These are phyloP conservation scores for Piprites chloris DNA, from an alignment of 2,113 vertebrate genomes.

Conservation along the genomic window DNA sequence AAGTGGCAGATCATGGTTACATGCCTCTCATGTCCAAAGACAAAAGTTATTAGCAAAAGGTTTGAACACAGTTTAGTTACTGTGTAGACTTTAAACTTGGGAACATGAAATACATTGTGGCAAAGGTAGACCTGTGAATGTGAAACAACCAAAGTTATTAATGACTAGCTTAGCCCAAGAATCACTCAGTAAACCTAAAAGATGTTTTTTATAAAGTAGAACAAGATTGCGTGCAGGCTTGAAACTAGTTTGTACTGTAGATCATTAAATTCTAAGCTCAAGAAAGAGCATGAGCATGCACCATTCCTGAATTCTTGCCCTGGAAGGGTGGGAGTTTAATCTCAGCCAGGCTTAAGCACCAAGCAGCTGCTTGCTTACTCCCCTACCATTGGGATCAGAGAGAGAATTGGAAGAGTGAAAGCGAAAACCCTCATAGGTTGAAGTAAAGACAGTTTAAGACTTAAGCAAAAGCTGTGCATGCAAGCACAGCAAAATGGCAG, in stretches of 20 bases:
- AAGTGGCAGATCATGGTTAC: not conserved
- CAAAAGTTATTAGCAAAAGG: not conserved
- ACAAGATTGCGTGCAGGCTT: not conserved
- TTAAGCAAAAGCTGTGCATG: not conserved
- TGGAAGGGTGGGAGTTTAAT: not conserved
- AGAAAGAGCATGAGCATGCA: not conserved
- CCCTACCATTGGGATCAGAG: not conserved
- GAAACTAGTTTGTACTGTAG: not conserved
- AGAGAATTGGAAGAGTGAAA: not conserved
- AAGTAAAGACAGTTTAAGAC: not conserved
- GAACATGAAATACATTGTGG: accelerated
- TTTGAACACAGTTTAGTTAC: not conserved
- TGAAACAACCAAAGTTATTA: not conserved
- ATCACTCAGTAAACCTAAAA: not conserved
- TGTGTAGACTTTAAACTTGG: not conserved
- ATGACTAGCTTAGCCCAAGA: not conserved
- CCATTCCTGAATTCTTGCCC: not conserved
- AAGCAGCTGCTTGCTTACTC: not conserved
- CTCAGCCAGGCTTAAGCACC: not conserved
- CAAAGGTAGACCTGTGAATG: not conserved
- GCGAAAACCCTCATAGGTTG: not conserved
- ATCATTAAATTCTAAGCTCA: not conserved
- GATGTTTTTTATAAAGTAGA: not conserved
- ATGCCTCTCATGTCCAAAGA: not conserved
- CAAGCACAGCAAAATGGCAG: not conserved